These are phyloP conservation scores for Erebia ligea DNA, from an alignment of 2,888 invertebrate species.

Conservation along the genomic window DNA sequence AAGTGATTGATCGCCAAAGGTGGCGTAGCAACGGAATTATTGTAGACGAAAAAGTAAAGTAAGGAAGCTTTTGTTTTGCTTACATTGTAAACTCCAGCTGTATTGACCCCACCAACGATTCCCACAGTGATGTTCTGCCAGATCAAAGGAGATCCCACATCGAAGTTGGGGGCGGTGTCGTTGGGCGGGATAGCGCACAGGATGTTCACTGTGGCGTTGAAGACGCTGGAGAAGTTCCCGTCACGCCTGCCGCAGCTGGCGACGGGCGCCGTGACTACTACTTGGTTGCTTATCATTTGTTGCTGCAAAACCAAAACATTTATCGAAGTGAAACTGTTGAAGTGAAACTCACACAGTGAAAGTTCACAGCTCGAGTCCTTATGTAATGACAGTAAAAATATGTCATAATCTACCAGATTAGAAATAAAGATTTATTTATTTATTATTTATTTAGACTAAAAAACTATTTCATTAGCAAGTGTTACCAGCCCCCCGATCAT, in stretches of 20 bases:
- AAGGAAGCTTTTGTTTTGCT: neutral
- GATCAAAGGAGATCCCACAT: conserved; percentile 51
- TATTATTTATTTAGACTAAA: too few relatives aligned
- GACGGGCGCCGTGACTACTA: neutral
- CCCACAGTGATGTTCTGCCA: conserved; percentile 57
- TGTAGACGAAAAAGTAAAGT: too few relatives aligned
- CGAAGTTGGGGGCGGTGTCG: conserved; percentile 43
- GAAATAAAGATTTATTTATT: too few relatives aligned
- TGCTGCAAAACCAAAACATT: neutral
- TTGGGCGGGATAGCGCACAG: conserved; percentile 56
- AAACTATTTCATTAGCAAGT: too few relatives aligned
- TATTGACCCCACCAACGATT: conserved; percentile 67
- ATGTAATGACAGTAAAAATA: too few relatives aligned
- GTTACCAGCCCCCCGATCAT: too few relatives aligned
- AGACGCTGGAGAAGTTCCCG: conserved; percentile 34
- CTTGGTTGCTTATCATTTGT: neutral
- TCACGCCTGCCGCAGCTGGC: neutral
- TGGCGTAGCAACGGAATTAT: too few relatives aligned
- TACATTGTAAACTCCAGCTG: conserved; percentile 47
- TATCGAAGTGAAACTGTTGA: too few relatives aligned
- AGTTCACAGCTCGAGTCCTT: too few relatives aligned
- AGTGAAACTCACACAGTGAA: too few relatives aligned
- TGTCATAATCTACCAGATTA: too few relatives aligned
- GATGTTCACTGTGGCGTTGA: conserved; percentile 56
- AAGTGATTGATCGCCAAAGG: too few relatives aligned